These are phyloP conservation scores for Lamprotornis superbus DNA, from an alignment of 2,113 vertebrate species.

Conservation along the genomic window DNA sequence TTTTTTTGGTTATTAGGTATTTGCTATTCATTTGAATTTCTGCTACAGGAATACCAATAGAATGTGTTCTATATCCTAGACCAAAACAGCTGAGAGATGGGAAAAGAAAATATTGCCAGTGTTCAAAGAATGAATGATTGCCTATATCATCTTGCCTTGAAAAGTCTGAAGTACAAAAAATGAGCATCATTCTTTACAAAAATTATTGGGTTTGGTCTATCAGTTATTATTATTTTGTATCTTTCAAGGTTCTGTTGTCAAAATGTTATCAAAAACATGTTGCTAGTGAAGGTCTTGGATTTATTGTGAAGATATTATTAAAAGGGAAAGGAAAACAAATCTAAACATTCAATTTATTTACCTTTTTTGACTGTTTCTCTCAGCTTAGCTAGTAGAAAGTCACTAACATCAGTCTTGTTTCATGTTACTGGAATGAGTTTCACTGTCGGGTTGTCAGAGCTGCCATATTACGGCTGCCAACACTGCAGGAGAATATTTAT, in stretches of 20 bases:
- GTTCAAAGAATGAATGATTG: background rate
- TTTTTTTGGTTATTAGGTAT: background rate
- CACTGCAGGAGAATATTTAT: slow-evolving; percentile 47
- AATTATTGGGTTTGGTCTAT: background rate
- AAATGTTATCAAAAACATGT: background rate
- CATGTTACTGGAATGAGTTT: slow-evolving; percentile 21
- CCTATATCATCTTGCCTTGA: background rate
- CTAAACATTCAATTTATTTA: background rate
- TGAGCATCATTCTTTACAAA: background rate
- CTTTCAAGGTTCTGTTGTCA: background rate
- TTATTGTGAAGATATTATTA: background rate
- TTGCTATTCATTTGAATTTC: background rate
- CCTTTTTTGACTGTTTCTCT: background rate
- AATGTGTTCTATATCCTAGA: background rate
- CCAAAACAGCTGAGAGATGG: background rate
- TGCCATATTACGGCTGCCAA: background rate
- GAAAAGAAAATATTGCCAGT: background rate
- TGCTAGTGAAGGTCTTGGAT: background rate
- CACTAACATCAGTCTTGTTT: background rate
- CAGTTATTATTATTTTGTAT: background rate
- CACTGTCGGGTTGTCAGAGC: slow-evolving; percentile 8
- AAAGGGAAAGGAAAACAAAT: background rate
- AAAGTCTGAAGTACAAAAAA: background rate
- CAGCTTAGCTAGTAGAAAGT: slow-evolving; percentile 3
- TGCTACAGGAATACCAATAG: background rate